phyloP scores from a whole-genome alignment of 2,797 vertebrate genomes.

The Chelon labrosus region DNA sequence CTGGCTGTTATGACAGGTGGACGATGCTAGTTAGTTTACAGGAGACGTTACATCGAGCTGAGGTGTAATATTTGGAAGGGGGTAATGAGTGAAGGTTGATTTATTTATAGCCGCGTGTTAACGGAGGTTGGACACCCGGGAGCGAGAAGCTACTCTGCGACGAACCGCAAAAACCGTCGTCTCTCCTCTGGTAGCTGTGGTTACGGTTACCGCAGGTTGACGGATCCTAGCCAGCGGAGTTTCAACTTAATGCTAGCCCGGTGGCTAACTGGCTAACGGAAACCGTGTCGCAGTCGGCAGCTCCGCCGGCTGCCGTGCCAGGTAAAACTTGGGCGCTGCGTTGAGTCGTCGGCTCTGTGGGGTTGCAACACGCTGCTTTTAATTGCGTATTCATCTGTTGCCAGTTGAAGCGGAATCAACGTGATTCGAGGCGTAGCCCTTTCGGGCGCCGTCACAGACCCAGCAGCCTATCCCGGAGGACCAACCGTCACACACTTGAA shows the following conservation, averaged over 20 bases:
- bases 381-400: constrained; percentile 32
- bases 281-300: constrained; percentile 20
- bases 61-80: background rate
- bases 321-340: background rate
- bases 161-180: background rate
- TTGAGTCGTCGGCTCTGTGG: background rate
- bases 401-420: constrained; percentile 38
- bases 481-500: constrained; percentile 48
- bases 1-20: constrained; percentile 10
- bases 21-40: background rate
- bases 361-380: constrained; percentile 3
- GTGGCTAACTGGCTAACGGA: constrained; percentile 35
- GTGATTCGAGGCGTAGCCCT: constrained; percentile 67
- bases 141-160: background rate
- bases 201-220: constrained; percentile 21
- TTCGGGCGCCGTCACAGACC: constrained; percentile 48
- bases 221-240: constrained; percentile 3
- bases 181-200: background rate
- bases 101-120: background rate
- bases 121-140: background rate
- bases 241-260: constrained; percentile 43
- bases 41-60: background rate
- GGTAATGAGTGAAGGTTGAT: no score
- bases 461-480: constrained; percentile 61
- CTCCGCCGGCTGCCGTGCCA: background rate